These are phyloP conservation scores for Kryphioiulus occultus DNA, from an alignment of 2,888 invertebrate species.

Conservation along the genomic window DNA sequence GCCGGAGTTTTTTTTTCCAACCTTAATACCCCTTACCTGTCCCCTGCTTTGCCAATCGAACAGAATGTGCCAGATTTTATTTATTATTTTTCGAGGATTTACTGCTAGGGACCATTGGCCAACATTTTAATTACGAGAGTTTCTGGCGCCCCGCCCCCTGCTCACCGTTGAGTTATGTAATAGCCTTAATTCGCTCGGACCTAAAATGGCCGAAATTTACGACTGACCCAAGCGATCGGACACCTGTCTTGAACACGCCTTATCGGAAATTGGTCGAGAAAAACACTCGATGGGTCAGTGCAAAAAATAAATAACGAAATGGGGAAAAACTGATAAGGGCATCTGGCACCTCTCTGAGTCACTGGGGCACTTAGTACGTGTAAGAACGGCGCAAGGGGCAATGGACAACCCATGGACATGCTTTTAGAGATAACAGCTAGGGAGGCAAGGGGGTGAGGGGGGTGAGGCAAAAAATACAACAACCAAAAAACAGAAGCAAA, in stretches of 20 bases:
- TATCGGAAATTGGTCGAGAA: conserved; percentile 22
- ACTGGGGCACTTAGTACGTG: neutral
- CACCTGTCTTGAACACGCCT: neutral
- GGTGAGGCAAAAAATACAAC: neutral
- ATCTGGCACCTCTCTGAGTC: neutral
- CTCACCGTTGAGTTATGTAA: neutral
- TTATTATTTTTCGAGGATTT: neutral
- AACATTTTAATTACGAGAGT: neutral
- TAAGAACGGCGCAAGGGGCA: neutral
- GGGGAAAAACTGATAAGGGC: neutral
- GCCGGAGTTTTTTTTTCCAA: neutral
- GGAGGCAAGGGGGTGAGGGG: neutral
- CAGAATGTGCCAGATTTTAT: neutral
- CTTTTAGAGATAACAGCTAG: neutral
- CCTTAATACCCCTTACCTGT: conserved; percentile 12
- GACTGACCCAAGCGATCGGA: neutral
- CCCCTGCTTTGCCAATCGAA: neutral
- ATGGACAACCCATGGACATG: neutral
- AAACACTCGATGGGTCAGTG: conserved; percentile 1
- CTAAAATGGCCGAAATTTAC: neutral
- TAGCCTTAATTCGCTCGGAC: neutral
- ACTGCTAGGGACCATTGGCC: neutral
- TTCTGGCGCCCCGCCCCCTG: neutral
- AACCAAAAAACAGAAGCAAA: conserved; percentile 45
- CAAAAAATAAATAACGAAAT: neutral